A percentile compares a stretch with the other conserved stretches of the same genome.
Evolutionary conservation across 2,113 vertebrate species (phyloP).

Genomic region (Zingel zingel): DNA sequence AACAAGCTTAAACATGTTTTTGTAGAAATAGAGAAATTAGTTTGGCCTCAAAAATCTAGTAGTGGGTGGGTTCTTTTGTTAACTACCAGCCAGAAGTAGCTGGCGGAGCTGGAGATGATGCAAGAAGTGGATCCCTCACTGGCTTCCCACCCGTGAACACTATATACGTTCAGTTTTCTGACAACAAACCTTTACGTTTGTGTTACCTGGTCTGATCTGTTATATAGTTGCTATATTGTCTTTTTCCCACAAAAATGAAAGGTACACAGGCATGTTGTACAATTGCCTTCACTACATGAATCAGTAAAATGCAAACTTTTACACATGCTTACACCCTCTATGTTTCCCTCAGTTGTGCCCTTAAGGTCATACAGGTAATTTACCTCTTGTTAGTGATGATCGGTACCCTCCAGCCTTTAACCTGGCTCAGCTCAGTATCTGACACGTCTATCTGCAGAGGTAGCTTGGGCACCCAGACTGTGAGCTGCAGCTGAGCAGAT

Average conservation of each 20-base stretch:
- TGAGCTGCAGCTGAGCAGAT: slow-evolving; percentile 90
- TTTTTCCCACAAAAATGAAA: no score
- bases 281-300: neutral
- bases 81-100: neutral
- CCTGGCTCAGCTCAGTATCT: slow-evolving; percentile 95
- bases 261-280: no score
- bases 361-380: neutral
- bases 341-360: neutral
- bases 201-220: no score
- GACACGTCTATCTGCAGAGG: slow-evolving; percentile 97
- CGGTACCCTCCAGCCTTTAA: slow-evolving; percentile 97
- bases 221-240: no score
- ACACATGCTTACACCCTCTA: neutral
- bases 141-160: no score
- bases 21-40: neutral
- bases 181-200: no score
- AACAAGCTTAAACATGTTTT: neutral
- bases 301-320: neutral
- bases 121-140: no score
- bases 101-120: neutral
- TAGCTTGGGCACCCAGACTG: slow-evolving; percentile 92
- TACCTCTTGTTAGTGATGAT: slow-evolving; percentile 93
- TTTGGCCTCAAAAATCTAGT: neutral
- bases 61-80: neutral
- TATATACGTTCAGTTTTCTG: no score